Conservation (phyloP, 2,888 invertebrate species). For the Parnassius glacialis region DNA sequence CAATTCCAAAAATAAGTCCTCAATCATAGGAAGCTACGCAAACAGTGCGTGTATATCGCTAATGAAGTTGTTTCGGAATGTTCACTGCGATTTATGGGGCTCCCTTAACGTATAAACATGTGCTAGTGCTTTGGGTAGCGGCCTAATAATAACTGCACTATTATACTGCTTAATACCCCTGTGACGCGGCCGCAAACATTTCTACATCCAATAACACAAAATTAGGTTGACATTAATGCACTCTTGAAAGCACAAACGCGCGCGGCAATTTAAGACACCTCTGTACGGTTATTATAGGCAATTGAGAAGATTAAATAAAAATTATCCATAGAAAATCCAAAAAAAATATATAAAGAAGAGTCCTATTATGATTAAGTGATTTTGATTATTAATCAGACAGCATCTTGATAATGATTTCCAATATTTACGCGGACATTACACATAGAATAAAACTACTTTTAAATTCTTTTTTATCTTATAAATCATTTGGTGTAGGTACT, state of each 20-base stretch:
- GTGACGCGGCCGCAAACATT: slow-evolving; percentile 58
- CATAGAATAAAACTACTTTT: too few species aligned
- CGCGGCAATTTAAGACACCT: slow-evolving; percentile 2
- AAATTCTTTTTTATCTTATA: too few species aligned
- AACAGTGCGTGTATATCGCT: slow-evolving; percentile 43
- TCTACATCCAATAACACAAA: slow-evolving; percentile 45
- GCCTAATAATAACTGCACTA: slow-evolving; percentile 68
- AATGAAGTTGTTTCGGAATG: slow-evolving; percentile 72
- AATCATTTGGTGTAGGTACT: too few species aligned
- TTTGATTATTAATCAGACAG: too few species aligned
- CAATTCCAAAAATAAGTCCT: slow-evolving; percentile 38
- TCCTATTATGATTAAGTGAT: too few species aligned
- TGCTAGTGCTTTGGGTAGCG: slow-evolving; percentile 57
- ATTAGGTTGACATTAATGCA: slow-evolving; percentile 33
- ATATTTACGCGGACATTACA: too few species aligned
- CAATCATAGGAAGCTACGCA: slow-evolving; percentile 36
- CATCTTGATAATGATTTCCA: too few species aligned
- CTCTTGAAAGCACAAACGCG: slow-evolving; percentile 16
- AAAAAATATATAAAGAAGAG: too few species aligned
- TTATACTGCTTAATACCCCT: slow-evolving; percentile 60
- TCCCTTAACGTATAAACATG: slow-evolving; percentile 59
- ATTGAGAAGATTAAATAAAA: too few species aligned
- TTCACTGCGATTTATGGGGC: slow-evolving; percentile 63
- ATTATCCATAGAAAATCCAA: too few species aligned
- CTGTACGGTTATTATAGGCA: too few species aligned